phyloP scores from a whole-genome alignment of 2,113 vertebrate species.

The Ageneiosus marmoratus region DNA sequence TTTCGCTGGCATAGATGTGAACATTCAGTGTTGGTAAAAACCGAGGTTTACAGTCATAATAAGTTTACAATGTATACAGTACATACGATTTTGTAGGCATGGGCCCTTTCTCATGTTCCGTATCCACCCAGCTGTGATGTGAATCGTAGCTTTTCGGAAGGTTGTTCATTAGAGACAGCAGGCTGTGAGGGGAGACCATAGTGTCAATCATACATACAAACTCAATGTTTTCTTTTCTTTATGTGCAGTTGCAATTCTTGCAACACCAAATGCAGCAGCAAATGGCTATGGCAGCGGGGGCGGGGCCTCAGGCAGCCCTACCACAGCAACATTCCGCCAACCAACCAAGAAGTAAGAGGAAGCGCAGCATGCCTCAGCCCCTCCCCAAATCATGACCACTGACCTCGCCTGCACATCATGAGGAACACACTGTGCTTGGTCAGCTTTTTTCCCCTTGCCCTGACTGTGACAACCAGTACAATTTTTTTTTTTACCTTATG shows the following conservation, averaged over 20 bases:
- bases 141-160: not conserved
- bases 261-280: constrained; percentile 93
- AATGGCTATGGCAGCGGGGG: constrained; percentile 84
- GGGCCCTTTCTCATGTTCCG: not conserved
- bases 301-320: constrained; percentile 76
- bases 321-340: constrained; percentile 86
- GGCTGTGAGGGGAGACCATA: constrained; percentile 24
- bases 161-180: not conserved
- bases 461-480: constrained; percentile 54
- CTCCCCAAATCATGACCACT: constrained; percentile 75
- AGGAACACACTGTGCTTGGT: constrained; percentile 66
- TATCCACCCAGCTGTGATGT: not conserved
- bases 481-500: constrained; percentile 47
- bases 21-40: not conserved
- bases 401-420: constrained; percentile 42
- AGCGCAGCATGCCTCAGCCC: constrained; percentile 78
- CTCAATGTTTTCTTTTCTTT: constrained; percentile 50
- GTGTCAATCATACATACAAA: not conserved
- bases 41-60: not conserved
- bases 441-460: constrained; percentile 36
- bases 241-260: constrained; percentile 91
- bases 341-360: constrained; percentile 96
- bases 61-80: not conserved
- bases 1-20: constrained; percentile 3
- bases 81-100: not conserved